These are phyloP conservation scores for Sula dactylatra DNA, from an alignment of 2,113 vertebrate species.

Conservation along the genomic window DNA sequence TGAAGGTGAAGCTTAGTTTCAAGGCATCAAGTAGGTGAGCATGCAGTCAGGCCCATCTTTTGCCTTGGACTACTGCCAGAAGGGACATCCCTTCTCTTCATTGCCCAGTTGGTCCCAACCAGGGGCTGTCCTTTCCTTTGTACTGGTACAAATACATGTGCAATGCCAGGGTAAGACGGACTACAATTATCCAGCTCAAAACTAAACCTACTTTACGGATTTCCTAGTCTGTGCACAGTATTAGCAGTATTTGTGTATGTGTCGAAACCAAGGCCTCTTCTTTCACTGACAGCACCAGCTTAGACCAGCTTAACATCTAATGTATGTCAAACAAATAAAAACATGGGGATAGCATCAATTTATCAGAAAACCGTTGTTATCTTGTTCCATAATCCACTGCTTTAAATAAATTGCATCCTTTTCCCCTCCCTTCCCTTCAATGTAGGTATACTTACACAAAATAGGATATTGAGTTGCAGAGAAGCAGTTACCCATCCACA, in stretches of 20 bases:
- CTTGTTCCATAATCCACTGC: not conserved
- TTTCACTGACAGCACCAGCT: not conserved
- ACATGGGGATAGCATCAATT: not conserved
- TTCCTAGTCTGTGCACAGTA: not conserved
- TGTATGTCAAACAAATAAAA: not conserved
- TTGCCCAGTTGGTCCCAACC: not conserved
- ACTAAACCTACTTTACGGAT: not conserved
- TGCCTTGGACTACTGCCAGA: not conserved
- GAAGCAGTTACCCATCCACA: not conserved
- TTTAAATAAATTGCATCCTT: not conserved
- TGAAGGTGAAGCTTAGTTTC: not conserved
- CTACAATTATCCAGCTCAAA: not conserved
- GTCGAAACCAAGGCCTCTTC: not conserved
- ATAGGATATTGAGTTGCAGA: not conserved
- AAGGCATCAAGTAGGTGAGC: not conserved
- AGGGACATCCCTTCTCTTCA: not conserved
- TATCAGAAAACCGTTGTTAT: not conserved
- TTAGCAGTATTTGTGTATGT: not conserved
- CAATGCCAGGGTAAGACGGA: not conserved
- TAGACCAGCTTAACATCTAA: not conserved
- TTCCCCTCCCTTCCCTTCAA: not conserved
- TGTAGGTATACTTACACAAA: not conserved
- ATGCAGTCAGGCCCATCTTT: not conserved
- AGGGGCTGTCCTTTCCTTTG: not conserved
- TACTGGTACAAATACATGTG: not conserved